Base-by-base conservation (phyloP, 23 tunicate species). In the Botrylloides violaceus region DNA sequence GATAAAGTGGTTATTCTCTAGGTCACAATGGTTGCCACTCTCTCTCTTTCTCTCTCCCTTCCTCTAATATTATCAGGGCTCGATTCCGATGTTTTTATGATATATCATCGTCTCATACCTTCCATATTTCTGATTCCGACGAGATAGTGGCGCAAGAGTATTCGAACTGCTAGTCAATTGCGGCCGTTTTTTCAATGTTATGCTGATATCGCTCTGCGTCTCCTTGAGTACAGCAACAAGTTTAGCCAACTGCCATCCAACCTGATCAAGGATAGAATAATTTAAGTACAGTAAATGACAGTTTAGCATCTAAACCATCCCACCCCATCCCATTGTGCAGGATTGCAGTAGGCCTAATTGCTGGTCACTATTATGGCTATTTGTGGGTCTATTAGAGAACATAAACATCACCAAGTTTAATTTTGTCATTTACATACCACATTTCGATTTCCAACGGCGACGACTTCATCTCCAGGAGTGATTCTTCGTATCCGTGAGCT, bases 231-330 rank as follows among this genome's bases (percentile, higher is more conserved):
- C 85, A 34, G 90, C 58, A 22, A 90, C 97, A 25, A 90, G 65
- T 47, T 81, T 59, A n/a, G 78, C 21, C 3, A 90, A 66, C 19
- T 82, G 81, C 97, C 97, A 90, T 19, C 97, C 97, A 56, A 90
- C 77, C 97, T 88, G 77, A n/a, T n/a, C n/a, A n/a, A n/a, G n/a
- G n/a, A n/a, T n/a, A n/a, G n/a, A n/a, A n/a, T n/a, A n/a, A n/a
- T n/a, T n/a, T n/a, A n/a, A n/a, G n/a, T n/a, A n/a, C n/a, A n/a
- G n/a, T n/a, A n/a, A n/a, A n/a, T n/a, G n/a, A n/a, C n/a, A n/a
- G n/a, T n/a, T n/a, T n/a, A n/a, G n/a, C n/a, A n/a, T n/a, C n/a
- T n/a, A n/a, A n/a, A n/a, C n/a, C n/a, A n/a, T n/a, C n/a, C 23
- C 23, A 59, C 9, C 65, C 56, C 19, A 15, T 19, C 19, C 56